These are phyloP conservation scores for Drosophila asahinai DNA, from an alignment of 1,140 invertebrate species.

Conservation along the genomic window DNA sequence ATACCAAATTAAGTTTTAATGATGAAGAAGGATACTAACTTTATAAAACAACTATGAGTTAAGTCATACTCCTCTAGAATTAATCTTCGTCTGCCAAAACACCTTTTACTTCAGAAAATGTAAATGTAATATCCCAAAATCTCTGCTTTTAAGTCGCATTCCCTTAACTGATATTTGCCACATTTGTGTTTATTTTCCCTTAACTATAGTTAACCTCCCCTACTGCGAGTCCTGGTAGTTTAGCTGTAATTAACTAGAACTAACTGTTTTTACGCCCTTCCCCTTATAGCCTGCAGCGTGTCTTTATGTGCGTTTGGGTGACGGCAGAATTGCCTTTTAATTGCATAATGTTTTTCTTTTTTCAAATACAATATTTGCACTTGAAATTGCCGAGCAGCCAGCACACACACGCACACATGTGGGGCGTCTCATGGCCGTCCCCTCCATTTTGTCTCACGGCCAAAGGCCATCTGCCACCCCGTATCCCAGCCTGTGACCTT, in stretches of 20 bases:
- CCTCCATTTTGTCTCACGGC: not conserved
- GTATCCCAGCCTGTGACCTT: constrained; percentile 41
- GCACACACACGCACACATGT: not conserved
- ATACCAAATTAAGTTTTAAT: too few species aligned
- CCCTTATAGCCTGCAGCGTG: constrained; percentile 37
- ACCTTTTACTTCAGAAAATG: too few species aligned
- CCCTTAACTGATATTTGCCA: not conserved
- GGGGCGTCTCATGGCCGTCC: constrained; percentile 1
- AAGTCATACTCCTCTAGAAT: too few species aligned
- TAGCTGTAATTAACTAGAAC: constrained; percentile 9
- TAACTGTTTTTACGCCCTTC: constrained; percentile 14
- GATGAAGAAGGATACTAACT: too few species aligned
- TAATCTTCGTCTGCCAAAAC: too few species aligned
- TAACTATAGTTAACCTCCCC: not conserved
- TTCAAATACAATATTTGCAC: constrained; percentile 44
- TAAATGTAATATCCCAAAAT: too few species aligned
- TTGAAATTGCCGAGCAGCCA: constrained; percentile 36
- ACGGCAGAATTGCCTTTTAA: constrained; percentile 72
- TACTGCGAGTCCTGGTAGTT: not conserved
- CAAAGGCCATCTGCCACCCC: constrained; percentile 22
- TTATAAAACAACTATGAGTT: too few species aligned
- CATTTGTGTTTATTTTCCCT: not conserved
- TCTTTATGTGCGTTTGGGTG: constrained; percentile 26
- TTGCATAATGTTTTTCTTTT: constrained; percentile 61
- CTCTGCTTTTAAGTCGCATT: not conserved